These are phyloP conservation scores for Thermophis baileyi DNA, from an alignment of 2,113 vertebrate species.

Conservation along the genomic window DNA sequence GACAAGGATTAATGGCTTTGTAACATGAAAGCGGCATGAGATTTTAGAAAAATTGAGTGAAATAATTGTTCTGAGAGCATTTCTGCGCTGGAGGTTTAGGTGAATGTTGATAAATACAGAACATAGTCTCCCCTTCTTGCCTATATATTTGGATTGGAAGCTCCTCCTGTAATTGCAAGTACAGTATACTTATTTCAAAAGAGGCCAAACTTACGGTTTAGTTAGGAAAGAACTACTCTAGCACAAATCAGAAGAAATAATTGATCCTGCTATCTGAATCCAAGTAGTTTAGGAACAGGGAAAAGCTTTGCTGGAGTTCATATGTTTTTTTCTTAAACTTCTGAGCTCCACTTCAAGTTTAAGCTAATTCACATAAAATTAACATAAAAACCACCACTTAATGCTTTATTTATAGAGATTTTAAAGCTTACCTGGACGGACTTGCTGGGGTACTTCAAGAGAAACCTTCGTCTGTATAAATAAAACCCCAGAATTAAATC, in stretches of 20 bases:
- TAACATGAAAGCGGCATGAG: not conserved
- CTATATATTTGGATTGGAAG: not conserved
- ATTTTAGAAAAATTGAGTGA: not conserved
- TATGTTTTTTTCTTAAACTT: not conserved
- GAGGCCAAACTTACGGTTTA: not conserved
- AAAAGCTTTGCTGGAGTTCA: not conserved
- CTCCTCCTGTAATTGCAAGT: not conserved
- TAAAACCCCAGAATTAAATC: not conserved
- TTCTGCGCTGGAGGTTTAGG: not conserved
- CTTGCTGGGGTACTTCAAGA: not conserved
- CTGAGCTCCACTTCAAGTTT: not conserved
- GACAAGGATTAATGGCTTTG: not conserved
- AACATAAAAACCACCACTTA: not conserved
- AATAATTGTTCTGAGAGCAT: not conserved
- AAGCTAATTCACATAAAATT: not conserved
- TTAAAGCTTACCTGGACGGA: conserved; percentile 44
- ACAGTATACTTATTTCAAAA: not conserved
- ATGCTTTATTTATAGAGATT: not conserved
- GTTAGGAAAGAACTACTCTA: not conserved
- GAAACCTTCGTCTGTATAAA: not conserved
- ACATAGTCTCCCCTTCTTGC: not conserved
- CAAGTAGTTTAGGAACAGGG: not conserved
- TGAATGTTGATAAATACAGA: not conserved
- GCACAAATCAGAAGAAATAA: not conserved
- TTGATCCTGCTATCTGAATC: not conserved